phyloP scores from a whole-genome alignment of 2,113 vertebrate genomes.

The Irena cyanogastra region DNA sequence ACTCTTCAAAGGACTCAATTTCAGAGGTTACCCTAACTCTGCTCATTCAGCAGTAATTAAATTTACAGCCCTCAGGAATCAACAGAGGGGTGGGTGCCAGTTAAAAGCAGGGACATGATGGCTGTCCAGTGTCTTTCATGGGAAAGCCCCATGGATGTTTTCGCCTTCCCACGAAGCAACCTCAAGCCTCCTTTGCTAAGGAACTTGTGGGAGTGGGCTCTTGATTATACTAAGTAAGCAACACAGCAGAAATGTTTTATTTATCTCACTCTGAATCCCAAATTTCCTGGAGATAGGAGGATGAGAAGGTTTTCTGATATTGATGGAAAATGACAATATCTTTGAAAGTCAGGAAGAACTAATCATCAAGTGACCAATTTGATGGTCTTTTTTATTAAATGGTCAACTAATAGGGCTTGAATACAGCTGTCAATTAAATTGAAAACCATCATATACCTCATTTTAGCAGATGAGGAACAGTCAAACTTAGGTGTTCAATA shows the following conservation, averaged over 20 bases:
- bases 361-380: neutral
- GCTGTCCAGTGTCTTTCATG: neutral
- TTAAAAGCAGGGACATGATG: neutral
- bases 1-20: neutral
- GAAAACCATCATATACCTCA: neutral
- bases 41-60: neutral
- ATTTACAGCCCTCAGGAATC: neutral
- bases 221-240: neutral
- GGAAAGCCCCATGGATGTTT: neutral
- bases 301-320: neutral
- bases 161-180: neutral
- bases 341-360: neutral
- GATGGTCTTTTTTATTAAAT: neutral
- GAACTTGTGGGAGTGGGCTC: neutral
- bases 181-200: neutral
- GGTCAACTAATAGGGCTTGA: neutral
- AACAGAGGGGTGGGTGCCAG: fast-evolving
- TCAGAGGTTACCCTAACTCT: neutral
- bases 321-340: neutral
- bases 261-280: neutral
- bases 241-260: neutral
- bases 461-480: neutral
- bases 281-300: neutral
- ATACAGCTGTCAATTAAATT: neutral
- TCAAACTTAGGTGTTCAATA: neutral